Base-by-base conservation (phyloP, 2,113 vertebrate genomes). In the Poeciliopsis turrubarensis region DNA sequence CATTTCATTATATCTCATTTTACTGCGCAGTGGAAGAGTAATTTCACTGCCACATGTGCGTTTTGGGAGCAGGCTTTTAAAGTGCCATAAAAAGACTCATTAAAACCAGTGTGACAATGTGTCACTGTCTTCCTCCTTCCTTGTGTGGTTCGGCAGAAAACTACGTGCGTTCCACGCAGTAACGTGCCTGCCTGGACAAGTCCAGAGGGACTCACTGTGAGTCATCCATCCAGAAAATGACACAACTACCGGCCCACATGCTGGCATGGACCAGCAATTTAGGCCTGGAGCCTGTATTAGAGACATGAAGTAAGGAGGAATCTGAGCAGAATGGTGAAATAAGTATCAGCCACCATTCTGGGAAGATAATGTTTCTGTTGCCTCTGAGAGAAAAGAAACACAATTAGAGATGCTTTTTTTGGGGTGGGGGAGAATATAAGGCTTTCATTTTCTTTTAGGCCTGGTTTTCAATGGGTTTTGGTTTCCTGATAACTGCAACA, bases 191-290 rank as follows among this genome's bases (percentile, higher is more conserved):
- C 69, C 87, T 77, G 75, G 68, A 89, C 92, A 68, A 47, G 90
- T 57, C 86, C 75, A 19, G 60, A 57, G 77, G 63, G 86, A 90
- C 83, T 86, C 71, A 65, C 69, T 60, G 60, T 84, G 88, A 93
- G 79, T 92, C 90, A 93, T 77, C 84, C 72, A 89, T 88, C 82
- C 87, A 83, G 60, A 87, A 84, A 89, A 92, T 85, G 82, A 90
- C 86, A 90, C 85, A 84, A 84, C 84, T 74, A 82, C 65, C 54
- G 15, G 68, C 70, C 85, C 79, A 60, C 65, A 60, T 72, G 63
- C 34, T 72, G 83, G 82, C 77, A 81, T 1, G 27, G 57, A 31
- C 29, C n/a, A 84, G 83, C 78, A 87, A 88, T 86, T 89, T 82
- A 73, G 54, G n/a, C 39, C 47, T 65, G 44, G 4, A 75, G 74